phyloP scores from a whole-genome alignment of 2,888 invertebrate species.

The Aproaerema taeniolella region DNA sequence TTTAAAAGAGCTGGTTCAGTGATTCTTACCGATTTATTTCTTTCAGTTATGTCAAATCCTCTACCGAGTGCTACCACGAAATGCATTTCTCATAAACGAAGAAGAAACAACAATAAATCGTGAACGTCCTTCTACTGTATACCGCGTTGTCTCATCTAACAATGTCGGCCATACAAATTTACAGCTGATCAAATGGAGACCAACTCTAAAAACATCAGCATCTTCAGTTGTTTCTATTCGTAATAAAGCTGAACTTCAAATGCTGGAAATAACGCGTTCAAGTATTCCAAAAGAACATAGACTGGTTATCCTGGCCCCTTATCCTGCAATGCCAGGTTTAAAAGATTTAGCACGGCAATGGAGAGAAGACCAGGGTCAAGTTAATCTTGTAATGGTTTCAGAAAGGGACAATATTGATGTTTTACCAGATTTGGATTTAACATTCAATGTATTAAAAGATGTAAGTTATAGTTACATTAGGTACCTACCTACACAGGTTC shows the following conservation, averaged over 20 bases:
- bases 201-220: slow-evolving; percentile 19
- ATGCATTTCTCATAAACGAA: slow-evolving; percentile 31
- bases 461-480: slow-evolving; percentile 24
- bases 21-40: background rate
- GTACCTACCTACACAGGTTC: background rate
- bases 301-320: slow-evolving; percentile 29
- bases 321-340: slow-evolving; percentile 32
- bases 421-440: slow-evolving; percentile 35
- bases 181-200: slow-evolving; percentile 30
- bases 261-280: slow-evolving; percentile 24
- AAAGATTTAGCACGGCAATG: slow-evolving; percentile 32
- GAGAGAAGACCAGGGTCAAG: slow-evolving; percentile 32
- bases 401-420: slow-evolving; percentile 30
- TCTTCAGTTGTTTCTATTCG: slow-evolving; percentile 30
- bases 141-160: slow-evolving; percentile 26
- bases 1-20: background rate
- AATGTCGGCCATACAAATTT: slow-evolving; percentile 20
- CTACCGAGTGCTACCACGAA: slow-evolving; percentile 22
- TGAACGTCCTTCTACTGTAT: slow-evolving; percentile 24
- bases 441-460: slow-evolving; percentile 32
- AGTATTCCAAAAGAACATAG: slow-evolving; percentile 28
- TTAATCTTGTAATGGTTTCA: slow-evolving; percentile 36
- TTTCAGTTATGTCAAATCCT: slow-evolving; percentile 28
- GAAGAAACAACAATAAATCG: slow-evolving; percentile 18
- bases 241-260: slow-evolving; percentile 26